Base-by-base conservation (phyloP, 1,140 invertebrate species). In the Drosophila busckii region DNA sequence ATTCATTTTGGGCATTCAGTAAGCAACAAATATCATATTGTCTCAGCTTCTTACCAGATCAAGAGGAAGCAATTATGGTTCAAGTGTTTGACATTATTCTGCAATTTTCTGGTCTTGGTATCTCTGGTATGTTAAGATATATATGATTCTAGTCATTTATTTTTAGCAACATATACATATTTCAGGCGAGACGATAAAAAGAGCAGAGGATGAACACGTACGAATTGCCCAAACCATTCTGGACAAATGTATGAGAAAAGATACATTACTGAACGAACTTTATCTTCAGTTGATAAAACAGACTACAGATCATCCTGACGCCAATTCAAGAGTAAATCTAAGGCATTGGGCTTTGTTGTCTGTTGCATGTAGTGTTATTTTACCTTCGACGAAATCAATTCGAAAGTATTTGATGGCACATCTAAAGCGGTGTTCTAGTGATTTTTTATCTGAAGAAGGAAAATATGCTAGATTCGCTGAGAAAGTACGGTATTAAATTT, bases 381-480 rank as follows among this genome's bases (percentile, higher is more conserved):
- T 96, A 12, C 97, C 97, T 23, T 92, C 94, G 1, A 92, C 95
- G 70, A 94, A 94, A 78, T 89, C 93, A 0, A 90, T 98, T 48
- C 90, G 96, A 23, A 93, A 96, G 49, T 96, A 98, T 88, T 89
- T 98, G n/a, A 92, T 97, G 13, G 92, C 95, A 5, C 97, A 98
- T 88, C 88, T 98, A 37, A 93, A 96, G 64, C 91, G 95, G 66
- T 96, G 96, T 80, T 92, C 94, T 16, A 93, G 94, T 35, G 96
- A 98, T 87, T 93, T 93, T 60, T 93, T 97, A 9, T 94, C 95
- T 1, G 96, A 98, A 84, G 97, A 98, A 86, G 97, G 96, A 3
- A 96, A 97, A 88, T 98, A 95, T 88, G 96, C 97, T 3, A 89
- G 96, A 69, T 97, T 98, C 85, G 95, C 96, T 17, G 94, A 98